Evolutionary conservation across 2,888 invertebrate genomes (phyloP).

Genomic region (Metallyticus violacea): DNA sequence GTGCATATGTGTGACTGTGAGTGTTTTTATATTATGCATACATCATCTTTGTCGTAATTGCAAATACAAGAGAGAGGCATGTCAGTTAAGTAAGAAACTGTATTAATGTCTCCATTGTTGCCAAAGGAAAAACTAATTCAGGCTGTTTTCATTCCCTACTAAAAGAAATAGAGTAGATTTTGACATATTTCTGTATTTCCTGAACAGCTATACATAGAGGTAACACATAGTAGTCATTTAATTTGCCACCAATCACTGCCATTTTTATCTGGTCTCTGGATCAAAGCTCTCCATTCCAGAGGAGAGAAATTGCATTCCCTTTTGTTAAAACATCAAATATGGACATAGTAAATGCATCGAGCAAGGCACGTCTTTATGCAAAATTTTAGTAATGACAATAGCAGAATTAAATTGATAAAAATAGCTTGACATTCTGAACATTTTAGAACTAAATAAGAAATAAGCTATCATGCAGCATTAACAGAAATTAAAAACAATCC

Average conservation of each 20-base stretch:
- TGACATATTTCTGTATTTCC: not conserved
- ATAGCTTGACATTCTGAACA: not conserved
- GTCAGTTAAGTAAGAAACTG: no score
- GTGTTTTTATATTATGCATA: constrained; percentile 1
- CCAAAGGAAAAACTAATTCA: constrained; percentile 28
- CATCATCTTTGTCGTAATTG: not conserved
- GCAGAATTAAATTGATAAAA: not conserved
- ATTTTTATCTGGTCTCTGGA: constrained; percentile 29
- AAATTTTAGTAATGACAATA: constrained; percentile 12
- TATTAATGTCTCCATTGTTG: constrained; percentile 25
- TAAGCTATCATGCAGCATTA: no score
- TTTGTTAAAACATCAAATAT: not conserved
- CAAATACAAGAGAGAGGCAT: not conserved
- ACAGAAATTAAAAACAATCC: no score
- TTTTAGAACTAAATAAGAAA: no score
- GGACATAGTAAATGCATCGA: not conserved
- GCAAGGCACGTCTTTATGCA: not conserved
- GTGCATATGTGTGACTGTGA: not conserved
- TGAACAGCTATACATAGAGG: not conserved
- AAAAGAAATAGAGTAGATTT: not conserved
- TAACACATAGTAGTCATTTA: constrained; percentile 18
- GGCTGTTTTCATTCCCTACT: constrained; percentile 20
- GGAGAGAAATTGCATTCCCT: constrained; percentile 20
- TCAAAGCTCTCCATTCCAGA: not conserved
- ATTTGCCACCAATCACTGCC: constrained; percentile 32